Evolutionary conservation across 2,888 invertebrate species (phyloP), one percentile per base, ranked within the genome.

Genomic region (Drosophila falleni): DNA sequence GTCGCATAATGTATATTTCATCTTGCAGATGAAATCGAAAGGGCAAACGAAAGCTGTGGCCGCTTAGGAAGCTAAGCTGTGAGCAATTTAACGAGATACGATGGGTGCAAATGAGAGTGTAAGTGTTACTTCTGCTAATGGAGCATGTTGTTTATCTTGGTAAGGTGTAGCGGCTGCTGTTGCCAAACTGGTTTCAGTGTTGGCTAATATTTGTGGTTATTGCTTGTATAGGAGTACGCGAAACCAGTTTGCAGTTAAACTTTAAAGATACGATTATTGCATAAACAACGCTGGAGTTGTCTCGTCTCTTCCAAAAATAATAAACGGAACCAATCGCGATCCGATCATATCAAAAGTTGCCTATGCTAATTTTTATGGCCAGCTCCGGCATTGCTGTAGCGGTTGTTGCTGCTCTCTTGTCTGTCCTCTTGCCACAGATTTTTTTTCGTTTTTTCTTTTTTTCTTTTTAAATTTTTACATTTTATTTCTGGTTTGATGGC

Each of bases 361-460:
- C 72, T 78, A 83, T 83, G 87, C 87, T 84, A 83, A 87, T 83
- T 81, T 49, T 61, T 64, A 68, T 81, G 71, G 78, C 53, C 64
- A 78, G 67, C 79, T 71, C 71, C 66, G 71, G 67, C 70, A 44
- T 49, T n/a, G 37, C 49, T 19, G 29, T 29, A 15, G 44, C 26
- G 19, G 19, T 1, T 19, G 33, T 16, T 44, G 42, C 11, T 11
- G 19, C 0, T 26, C 33, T 42, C 29, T 16, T 39, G 50, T 47
- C 66, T 76, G 84, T 84, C 79, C 78, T 80, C 82, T 67, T 85
- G 85, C 85, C 86, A 88, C 81, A 87, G 74, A 74, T 85, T 70
- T 31, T 42, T 66, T 56, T 51, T 33, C 47, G n/a, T 39, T 58
- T 41, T 42, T 9, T 49, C 19, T 59, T 61, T 41, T 15, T 39